Evolutionary conservation across 2,113 vertebrate species (phyloP), one percentile per base, ranked within the genome.

Genomic region (Oreochromis tanganicae): DNA sequence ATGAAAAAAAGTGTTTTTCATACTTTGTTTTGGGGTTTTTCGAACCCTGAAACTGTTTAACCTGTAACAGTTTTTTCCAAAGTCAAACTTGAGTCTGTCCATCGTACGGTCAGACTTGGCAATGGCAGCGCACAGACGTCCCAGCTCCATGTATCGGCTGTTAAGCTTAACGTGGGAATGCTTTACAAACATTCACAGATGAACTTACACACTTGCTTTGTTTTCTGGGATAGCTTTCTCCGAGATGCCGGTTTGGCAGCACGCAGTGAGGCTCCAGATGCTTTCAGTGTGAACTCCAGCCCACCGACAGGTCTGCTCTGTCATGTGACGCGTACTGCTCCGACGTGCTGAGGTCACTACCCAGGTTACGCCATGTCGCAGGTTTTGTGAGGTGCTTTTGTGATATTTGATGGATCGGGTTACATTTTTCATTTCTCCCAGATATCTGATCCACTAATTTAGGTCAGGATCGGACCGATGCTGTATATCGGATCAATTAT

Each of bases 131-230:
- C 48, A 0, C 13, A 59, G 56, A 59, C 14, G 27, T 32, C 14
- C 57, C 57, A 10, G 57, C 57, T 61, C 57, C 57, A 59, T 5
- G 5, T 2, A 0, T 8, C 5, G 3, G 0, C 57, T 17, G 7
- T 59, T 2, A 32, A 9, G 14, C 57, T n/a, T 19, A 54, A 10
- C 3, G 50, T 54, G 50, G 19, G 19, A 21, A 5, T 3, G 52
- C 52, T 17, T 29, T 27, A 10, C 57, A 6, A 61, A 61, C 27
- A 5, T 61, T 61, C 57, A 32, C 57, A 32, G 27, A 61, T 29
- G 27, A 32, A 4, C 56, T 32, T 32, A 32, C 5, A 32, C 32
- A 32, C 32, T 17, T 59, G 27, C 56, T 59, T 0, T 0, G 27
- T 59, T 61, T 27, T 6, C 27, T 61, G 57, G 57, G 57, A 32